Percentiles rank a stretch among this genome's conserved stretches.
Evolutionary conservation across 2,888 invertebrate genomes (phyloP).

Genomic region (Koerneria pararmatus): DNA sequence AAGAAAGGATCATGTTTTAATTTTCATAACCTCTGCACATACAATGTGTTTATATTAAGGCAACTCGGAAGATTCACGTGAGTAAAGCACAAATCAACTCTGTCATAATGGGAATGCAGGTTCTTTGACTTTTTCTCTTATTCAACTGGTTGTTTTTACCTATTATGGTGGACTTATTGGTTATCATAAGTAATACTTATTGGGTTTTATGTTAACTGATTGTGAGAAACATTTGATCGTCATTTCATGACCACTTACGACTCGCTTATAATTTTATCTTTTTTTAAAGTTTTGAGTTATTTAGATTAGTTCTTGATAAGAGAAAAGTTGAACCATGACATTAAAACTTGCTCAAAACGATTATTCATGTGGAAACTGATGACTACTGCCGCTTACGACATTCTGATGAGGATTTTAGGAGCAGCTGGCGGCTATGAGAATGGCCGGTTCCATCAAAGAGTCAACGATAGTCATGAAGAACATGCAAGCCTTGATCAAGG

Average conservation of each 20-base stretch:
- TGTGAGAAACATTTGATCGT: background rate
- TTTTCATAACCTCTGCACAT: too few species aligned
- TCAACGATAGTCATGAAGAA: slow-evolving; percentile 98
- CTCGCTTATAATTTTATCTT: background rate
- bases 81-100: slow-evolving; percentile 96
- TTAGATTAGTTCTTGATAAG: too few species aligned
- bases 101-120: slow-evolving; percentile 89
- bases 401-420: slow-evolving; percentile 68
- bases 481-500: slow-evolving; percentile 76
- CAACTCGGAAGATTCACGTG: slow-evolving; percentile 83
- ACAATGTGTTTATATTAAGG: slow-evolving; percentile 67
- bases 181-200: background rate
- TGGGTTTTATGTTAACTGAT: background rate
- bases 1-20: background rate
- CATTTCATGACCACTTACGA: background rate
- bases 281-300: too few species aligned
- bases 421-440: slow-evolving; percentile 82
- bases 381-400: too few species aligned
- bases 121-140: slow-evolving; percentile 64
- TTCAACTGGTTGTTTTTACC: background rate
- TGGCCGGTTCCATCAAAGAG: slow-evolving; percentile 70
- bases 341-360: too few species aligned
- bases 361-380: too few species aligned
- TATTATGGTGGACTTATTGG: background rate
- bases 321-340: too few species aligned